Evolutionary conservation across 2,888 invertebrate species (phyloP), one percentile per base, ranked within the genome.

Genomic region (Caenorhabditis sp.): DNA sequence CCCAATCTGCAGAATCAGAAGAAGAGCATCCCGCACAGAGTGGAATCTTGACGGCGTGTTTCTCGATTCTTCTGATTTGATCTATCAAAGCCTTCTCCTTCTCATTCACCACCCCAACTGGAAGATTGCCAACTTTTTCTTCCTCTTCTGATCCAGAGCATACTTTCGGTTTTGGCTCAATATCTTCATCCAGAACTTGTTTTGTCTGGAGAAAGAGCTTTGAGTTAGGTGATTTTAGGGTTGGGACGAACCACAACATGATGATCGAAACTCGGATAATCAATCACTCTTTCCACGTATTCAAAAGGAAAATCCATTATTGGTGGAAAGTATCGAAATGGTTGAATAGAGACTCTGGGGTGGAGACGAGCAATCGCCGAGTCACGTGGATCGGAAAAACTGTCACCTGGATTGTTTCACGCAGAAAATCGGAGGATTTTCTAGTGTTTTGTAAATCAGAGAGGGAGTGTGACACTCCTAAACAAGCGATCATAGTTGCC

Each of bases 231-330:
- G 3, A 51, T 16, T n/a, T n/a, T n/a, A n/a, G n/a, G 3, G 1
- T 2, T 1, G 14, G 0, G 22, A 73, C 73, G 12, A 22, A 73
- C 73, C 24, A 73, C 61, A 24, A 19, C 6, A 49, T 73, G 49
- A 38, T 49, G 49, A 28, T 76, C 76, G 14, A 73, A 66, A 58
- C 41, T 72, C 24, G 77, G 82, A 68, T 54, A 72, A 49, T 24
- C 58, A 16, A n/a, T 44, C 2, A 56, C 38, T 44, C 77, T 49
- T 77, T 77, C 77, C n/a, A 77, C 68, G 22, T 77, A 77, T 63
- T 77, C 77, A n/a, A 77, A 77, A 16, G 77, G 77, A 54, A 69
- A 77, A 41, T 77, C 77, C 77, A 77, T 74, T 24, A 49, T 49
- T 28, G 7, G 19, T 19, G 16, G 35, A 8, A 35, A 38, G 19